Conservation (phyloP, 2,888 invertebrate genomes). For the Cephus spinipes region DNA sequence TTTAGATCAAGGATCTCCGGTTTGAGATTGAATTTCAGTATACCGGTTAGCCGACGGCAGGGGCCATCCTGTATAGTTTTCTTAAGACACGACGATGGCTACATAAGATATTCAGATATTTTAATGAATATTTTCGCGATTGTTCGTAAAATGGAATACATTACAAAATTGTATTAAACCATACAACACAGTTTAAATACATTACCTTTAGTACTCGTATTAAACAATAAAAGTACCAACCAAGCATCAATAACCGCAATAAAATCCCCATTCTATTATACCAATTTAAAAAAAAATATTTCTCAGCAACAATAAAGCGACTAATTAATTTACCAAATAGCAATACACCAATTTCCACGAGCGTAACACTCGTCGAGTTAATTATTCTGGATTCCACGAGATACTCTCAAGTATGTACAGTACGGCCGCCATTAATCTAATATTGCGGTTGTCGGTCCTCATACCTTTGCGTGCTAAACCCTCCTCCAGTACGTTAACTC, state of each 20-base stretch:
- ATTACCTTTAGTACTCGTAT: neutral
- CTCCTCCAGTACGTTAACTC: slow-evolving; percentile 15
- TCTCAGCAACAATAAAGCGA: too few species aligned
- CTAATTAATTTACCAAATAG: neutral
- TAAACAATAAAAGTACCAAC: neutral
- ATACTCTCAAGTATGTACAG: slow-evolving; percentile 35
- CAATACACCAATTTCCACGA: neutral
- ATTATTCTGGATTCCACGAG: slow-evolving; percentile 31
- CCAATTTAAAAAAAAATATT: neutral
- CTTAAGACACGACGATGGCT: neutral
- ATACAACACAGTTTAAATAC: neutral
- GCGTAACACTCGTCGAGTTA: slow-evolving; percentile 16
- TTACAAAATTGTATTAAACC: neutral
- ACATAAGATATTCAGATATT: neutral
- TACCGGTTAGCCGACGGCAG: neutral
- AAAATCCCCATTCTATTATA: neutral
- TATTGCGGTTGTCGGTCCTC: slow-evolving; percentile 55
- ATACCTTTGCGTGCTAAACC: slow-evolving; percentile 49
- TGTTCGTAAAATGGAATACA: neutral
- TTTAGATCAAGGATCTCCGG: neutral
- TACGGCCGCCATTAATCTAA: slow-evolving; percentile 58
- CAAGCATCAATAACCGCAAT: neutral
- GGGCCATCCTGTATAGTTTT: neutral
- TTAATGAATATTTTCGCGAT: neutral
- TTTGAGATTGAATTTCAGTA: neutral